Conservation (phyloP, 1,140 invertebrate genomes). For the Drosophila biarmipes region DNA sequence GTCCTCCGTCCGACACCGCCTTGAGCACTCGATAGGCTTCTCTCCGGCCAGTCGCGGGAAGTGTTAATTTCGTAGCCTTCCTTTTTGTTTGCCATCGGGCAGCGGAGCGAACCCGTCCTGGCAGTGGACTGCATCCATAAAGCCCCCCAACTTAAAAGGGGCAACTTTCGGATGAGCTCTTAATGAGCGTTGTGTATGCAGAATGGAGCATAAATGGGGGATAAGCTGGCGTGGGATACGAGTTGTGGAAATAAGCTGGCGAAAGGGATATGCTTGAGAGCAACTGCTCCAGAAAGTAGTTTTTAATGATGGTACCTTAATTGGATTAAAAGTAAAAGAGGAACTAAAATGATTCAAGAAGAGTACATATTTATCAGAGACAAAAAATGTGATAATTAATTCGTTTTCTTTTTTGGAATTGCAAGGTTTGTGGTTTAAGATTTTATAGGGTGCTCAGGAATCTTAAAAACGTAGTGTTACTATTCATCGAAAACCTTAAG, state of each 20-base stretch:
- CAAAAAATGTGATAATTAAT: slow-evolving; percentile 1
- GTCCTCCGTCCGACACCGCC: slow-evolving; percentile 53
- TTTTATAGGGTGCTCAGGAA: no score
- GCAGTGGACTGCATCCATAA: neutral
- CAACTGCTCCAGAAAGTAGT: slow-evolving; percentile 10
- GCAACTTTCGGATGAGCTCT: slow-evolving; percentile 63
- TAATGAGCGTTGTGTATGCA: slow-evolving; percentile 61
- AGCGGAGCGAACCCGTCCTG: slow-evolving; percentile 2
- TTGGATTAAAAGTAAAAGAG: slow-evolving; percentile 23
- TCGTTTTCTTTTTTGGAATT: neutral
- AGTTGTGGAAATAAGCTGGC: slow-evolving; percentile 25
- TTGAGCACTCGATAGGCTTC: slow-evolving; percentile 69
- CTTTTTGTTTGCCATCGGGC: slow-evolving; percentile 70
- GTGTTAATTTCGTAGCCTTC: slow-evolving; percentile 77
- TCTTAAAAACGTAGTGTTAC: no score
- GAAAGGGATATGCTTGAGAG: slow-evolving; percentile 25
- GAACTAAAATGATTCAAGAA: neutral
- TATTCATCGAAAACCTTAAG: neutral
- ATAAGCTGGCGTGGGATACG: slow-evolving; percentile 29
- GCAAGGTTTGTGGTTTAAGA: no score
- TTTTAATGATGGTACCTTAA: slow-evolving; percentile 35
- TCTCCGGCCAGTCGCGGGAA: slow-evolving; percentile 56
- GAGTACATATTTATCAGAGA: neutral
- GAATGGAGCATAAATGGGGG: slow-evolving; percentile 41
- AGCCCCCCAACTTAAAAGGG: slow-evolving; percentile 38